Evolutionary conservation across 2,113 vertebrate species (phyloP).

Genomic region (Vulpes ferrilata): DNA sequence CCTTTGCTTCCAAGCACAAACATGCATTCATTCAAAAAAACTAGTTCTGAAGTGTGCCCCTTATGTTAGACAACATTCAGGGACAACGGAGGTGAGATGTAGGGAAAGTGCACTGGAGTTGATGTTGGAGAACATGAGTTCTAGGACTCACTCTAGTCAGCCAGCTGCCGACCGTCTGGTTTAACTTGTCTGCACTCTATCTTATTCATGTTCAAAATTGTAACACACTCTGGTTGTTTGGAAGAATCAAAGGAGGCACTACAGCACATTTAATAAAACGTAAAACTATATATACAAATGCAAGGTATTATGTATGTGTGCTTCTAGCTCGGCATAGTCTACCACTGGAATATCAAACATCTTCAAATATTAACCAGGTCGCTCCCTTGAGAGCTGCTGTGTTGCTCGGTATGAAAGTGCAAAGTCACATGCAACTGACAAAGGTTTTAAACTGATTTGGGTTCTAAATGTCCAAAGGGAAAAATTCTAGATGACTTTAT

Average conservation of each 20-base stretch:
- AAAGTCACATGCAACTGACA: not conserved
- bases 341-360: not conserved
- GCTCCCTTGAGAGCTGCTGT: not conserved
- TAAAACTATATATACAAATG: not conserved
- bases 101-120: fast-evolving
- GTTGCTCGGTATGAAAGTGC: not conserved
- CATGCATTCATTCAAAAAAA: not conserved
- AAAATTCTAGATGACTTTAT: not conserved
- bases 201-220: not conserved
- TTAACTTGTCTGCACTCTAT: not conserved
- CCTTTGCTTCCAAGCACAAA: not conserved
- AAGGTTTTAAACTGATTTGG: not conserved
- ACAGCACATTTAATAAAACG: not conserved
- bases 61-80: not conserved
- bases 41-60: not conserved
- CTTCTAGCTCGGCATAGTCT: not conserved
- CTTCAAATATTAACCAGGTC: not conserved
- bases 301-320: not conserved
- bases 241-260: not conserved
- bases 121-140: too few species aligned
- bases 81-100: not conserved
- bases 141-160: not conserved
- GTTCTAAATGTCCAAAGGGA: not conserved
- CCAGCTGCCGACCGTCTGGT: not conserved
- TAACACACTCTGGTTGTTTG: not conserved